Conservation (phyloP, 2,888 invertebrate genomes). For the Heliconius sara region DNA sequence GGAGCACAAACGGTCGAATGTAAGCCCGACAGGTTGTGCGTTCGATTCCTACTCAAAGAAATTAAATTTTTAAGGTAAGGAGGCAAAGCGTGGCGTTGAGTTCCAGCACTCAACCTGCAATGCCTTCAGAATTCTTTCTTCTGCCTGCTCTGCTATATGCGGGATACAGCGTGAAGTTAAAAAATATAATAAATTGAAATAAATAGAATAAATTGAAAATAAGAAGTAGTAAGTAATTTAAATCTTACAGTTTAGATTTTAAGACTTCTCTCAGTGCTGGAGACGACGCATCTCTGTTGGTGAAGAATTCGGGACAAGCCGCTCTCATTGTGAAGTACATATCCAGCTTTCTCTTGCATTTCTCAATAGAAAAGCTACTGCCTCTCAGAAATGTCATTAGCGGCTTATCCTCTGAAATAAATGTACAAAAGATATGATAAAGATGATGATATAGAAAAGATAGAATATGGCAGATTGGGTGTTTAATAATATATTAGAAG, state of each 20-base stretch:
- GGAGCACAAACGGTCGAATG: too few species aligned
- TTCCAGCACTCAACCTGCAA: too few species aligned
- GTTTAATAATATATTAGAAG: background rate
- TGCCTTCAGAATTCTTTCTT: too few species aligned
- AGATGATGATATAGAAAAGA: constrained; percentile 59
- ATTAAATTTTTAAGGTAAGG: too few species aligned
- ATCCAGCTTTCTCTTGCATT: constrained; percentile 90
- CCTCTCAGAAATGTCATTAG: constrained; percentile 89
- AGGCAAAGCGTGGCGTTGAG: too few species aligned
- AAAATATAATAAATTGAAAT: too few species aligned
- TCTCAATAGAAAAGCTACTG: constrained; percentile 90
- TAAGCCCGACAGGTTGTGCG: too few species aligned
- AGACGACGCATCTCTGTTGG: constrained; percentile 87
- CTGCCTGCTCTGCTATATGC: too few species aligned
- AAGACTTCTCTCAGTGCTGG: constrained; percentile 88
- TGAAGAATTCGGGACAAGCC: constrained; percentile 91
- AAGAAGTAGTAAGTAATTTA: background rate
- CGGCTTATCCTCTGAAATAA: constrained; percentile 84
- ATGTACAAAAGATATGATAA: constrained; percentile 81
- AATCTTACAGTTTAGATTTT: constrained; percentile 44
- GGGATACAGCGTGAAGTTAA: too few species aligned
- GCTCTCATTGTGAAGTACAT: constrained; percentile 94
- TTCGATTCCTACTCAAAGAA: too few species aligned
- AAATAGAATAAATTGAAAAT: background rate
- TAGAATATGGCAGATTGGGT: background rate